Evolutionary conservation across 2,113 vertebrate genomes (phyloP), one percentile per base, ranked within the genome.

Genomic region (Psittacula cyanocephala): DNA sequence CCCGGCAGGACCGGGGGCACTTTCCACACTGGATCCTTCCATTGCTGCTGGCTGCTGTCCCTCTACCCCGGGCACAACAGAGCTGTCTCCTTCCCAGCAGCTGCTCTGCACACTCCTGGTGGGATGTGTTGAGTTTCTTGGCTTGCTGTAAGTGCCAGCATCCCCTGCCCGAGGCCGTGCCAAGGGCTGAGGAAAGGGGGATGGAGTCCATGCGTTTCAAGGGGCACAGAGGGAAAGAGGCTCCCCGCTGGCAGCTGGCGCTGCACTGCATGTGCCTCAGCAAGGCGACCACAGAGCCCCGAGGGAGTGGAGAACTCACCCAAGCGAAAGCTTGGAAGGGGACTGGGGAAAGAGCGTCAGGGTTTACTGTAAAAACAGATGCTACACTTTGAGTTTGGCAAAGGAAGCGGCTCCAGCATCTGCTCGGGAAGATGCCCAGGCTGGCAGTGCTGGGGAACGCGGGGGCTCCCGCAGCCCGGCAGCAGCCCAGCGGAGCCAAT

Each of bases 1-100:
- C 23, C 22, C 0, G 0, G 53, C 53, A 20, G 47, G n/a, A 63
- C 19, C 22, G 1, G 17, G 41, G 64, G 50, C 0, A 6, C 17
- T 11, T 46, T 35, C 57, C 22, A 29, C 18, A 37, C 9, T 14
- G 55, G 39, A 37, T 39, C 50, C 41, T 82, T 35, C 10, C 55
- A 41, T 41, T 2, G 1, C 46, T 75, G 41, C 57, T 1, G 15
- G 59, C 77, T 43, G 44, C 20, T 43, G 41, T 20, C 41, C 11
- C 52, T 24, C 9, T 11, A 1, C 17, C 0, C 0, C 41, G 47
- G 23, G 37, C 37, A 53, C 50, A 88, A 25, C 4, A 19, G 63
- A 35, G 63, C 63, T 2, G 0, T 16, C 59, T 39, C 46, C 3
- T 25, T 49, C 77, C 81, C 24, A 6, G 43, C 10, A 18, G 62